These are phyloP conservation scores for Colletes latitarsis DNA, from an alignment of 1,140 invertebrate species.

Conservation along the genomic window DNA sequence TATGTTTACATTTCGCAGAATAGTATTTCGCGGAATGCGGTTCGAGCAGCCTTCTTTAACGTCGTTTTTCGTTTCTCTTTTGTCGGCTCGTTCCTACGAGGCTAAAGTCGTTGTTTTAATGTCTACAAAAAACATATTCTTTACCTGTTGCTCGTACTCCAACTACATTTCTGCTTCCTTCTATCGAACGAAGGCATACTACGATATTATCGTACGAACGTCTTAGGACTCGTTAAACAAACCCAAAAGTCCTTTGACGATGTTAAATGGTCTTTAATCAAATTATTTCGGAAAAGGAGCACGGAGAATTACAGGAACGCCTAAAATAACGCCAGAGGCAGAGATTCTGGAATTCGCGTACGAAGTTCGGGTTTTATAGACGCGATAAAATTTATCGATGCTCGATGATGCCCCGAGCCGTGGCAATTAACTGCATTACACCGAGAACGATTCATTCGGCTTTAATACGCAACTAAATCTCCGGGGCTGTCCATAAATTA, in stretches of 20 bases:
- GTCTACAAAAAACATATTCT: slow-evolving; percentile 14
- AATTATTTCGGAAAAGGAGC: background rate
- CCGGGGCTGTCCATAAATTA: background rate
- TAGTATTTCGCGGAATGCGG: slow-evolving; percentile 20
- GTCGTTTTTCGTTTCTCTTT: background rate
- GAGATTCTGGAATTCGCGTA: background rate
- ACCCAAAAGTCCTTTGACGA: background rate
- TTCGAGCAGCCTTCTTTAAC: background rate
- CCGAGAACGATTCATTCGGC: background rate
- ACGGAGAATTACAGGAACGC: background rate
- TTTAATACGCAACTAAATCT: background rate
- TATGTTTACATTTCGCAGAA: too few relatives aligned
- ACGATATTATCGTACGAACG: background rate
- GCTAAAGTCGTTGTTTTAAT: background rate
- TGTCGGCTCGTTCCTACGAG: too few relatives aligned
- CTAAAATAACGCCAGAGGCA: background rate
- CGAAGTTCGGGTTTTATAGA: background rate
- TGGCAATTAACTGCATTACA: background rate
- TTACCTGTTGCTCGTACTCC: slow-evolving; percentile 13
- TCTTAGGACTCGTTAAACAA: too few relatives aligned
- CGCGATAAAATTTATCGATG: slow-evolving; percentile 1
- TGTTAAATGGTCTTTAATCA: background rate
- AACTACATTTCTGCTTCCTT: slow-evolving; percentile 6
- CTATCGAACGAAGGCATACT: background rate
- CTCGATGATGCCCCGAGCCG: background rate